A percentile compares a stretch with the other conserved stretches of the same genome.
Conservation (phyloP, 2,113 vertebrate genomes). For the Recurvirostra avosetta region DNA sequence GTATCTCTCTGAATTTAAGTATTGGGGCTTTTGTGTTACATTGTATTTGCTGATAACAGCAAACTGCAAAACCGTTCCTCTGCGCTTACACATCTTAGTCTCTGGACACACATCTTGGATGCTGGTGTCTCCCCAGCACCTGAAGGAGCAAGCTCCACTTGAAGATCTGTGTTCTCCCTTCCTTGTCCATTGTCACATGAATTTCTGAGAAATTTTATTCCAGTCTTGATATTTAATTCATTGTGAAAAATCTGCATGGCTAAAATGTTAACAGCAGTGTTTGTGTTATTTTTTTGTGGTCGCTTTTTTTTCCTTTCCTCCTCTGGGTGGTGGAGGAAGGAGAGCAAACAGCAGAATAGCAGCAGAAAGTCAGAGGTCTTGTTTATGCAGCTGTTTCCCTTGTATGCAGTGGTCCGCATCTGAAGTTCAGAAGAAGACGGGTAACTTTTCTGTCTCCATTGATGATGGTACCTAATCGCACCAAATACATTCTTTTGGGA, state of each 20-base stretch:
- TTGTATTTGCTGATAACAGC: not conserved
- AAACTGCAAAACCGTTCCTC: not conserved
- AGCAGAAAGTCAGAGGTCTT: not conserved
- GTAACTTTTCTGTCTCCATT: not conserved
- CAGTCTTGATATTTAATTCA: not conserved
- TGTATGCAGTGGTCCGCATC: not conserved
- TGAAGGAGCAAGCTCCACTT: not conserved
- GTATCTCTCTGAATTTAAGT: not conserved
- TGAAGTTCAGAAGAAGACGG: not conserved
- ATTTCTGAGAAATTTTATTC: not conserved
- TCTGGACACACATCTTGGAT: not conserved
- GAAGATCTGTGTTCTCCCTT: not conserved
- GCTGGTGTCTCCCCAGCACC: too few relatives aligned
- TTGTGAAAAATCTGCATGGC: not conserved
- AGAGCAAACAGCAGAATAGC: not conserved
- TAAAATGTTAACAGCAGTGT: not conserved
- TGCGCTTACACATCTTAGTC: not conserved
- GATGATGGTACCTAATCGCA: not conserved
- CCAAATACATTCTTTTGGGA: not conserved
- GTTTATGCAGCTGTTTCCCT: not conserved
- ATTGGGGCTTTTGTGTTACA: fast-evolving
- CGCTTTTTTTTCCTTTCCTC: not conserved
- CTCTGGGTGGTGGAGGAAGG: not conserved
- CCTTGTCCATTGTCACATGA: not conserved
- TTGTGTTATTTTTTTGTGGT: not conserved